phyloP scores from a whole-genome alignment of 2,113 vertebrate genomes.

The Pipra filicauda region DNA sequence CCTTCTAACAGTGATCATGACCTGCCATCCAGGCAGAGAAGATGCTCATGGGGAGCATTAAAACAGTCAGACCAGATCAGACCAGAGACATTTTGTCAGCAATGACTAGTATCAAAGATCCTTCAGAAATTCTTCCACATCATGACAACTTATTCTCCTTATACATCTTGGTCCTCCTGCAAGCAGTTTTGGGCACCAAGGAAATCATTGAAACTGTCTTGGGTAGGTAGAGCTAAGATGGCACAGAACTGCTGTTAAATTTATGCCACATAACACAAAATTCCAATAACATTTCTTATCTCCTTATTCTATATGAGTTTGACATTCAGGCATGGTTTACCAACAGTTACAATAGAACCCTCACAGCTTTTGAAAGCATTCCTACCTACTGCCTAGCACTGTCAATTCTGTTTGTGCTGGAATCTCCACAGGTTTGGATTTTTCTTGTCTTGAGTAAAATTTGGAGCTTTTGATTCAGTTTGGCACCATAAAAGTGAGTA shows the following conservation, averaged over 20 bases:
- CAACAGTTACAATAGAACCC: not conserved
- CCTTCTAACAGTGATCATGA: not conserved
- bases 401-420: not conserved
- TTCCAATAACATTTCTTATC: not conserved
- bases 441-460: not conserved
- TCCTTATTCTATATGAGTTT: not conserved
- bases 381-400: not conserved
- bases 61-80: not conserved
- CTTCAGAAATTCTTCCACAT: not conserved
- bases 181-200: not conserved
- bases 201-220: not conserved
- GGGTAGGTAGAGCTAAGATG: not conserved
- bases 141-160: not conserved
- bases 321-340: not conserved
- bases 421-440: not conserved
- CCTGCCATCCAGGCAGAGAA: not conserved
- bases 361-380: not conserved
- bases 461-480: not conserved
- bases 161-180: not conserved
- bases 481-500: not conserved
- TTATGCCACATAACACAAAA: not conserved
- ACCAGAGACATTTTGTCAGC: not conserved
- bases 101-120: not conserved
- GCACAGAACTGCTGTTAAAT: not conserved
- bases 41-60: not conserved